phyloP scores from a whole-genome alignment of 2,113 vertebrate genomes.

The Callocephalon fimbriatum region DNA sequence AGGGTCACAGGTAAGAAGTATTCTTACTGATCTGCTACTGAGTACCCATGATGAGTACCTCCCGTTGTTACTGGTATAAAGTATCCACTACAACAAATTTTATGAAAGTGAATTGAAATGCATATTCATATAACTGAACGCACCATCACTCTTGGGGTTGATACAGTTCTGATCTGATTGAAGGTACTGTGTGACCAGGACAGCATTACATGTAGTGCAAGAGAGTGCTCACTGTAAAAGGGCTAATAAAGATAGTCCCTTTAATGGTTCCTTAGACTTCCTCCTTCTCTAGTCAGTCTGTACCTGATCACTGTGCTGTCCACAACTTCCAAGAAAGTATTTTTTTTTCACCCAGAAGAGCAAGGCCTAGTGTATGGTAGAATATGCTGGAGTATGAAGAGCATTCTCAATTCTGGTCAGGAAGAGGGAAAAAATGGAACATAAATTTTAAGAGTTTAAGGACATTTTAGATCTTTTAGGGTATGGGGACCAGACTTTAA shows the following conservation, averaged over 20 bases:
- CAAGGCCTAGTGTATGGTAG: neutral
- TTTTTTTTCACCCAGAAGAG: neutral
- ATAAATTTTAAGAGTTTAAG: neutral
- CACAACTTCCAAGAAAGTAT: neutral
- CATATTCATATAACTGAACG: neutral
- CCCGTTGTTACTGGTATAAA: neutral
- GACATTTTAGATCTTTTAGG: neutral
- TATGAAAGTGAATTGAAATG: neutral
- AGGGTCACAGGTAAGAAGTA: slow-evolving; percentile 92
- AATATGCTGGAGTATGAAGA: neutral
- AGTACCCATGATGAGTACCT: neutral
- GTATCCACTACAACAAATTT: neutral
- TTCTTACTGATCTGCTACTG: neutral
- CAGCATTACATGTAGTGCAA: neutral
- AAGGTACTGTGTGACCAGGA: neutral
- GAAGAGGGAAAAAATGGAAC: neutral
- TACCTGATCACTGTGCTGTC: neutral
- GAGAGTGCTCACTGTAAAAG: neutral
- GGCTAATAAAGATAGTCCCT: neutral
- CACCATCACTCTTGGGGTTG: neutral
- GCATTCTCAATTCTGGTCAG: neutral
- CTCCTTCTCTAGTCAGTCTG: neutral
- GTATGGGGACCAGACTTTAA: neutral
- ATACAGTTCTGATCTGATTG: fast-evolving
- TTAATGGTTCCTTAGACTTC: neutral